Evolutionary conservation across 1,140 invertebrate species (phyloP).

Genomic region (Zaprionus ornatus): DNA sequence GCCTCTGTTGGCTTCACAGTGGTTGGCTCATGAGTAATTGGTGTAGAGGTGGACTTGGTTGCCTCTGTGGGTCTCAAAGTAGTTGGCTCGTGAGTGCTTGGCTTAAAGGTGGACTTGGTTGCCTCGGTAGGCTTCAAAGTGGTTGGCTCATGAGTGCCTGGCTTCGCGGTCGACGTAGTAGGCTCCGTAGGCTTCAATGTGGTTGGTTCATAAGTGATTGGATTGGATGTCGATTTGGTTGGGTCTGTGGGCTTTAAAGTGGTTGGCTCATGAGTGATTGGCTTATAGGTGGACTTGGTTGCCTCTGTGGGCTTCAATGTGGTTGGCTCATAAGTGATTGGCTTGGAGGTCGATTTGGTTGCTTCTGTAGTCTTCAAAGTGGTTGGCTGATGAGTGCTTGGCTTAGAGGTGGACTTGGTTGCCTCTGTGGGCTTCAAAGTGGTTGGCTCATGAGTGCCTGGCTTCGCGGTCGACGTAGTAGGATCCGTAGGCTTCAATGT

Average conservation of each 20-base stretch:
- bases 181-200: constrained; percentile 8
- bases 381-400: too few species aligned
- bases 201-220: neutral
- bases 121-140: neutral
- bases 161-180: neutral
- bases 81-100: constrained; percentile 5
- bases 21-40: neutral
- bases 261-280: neutral
- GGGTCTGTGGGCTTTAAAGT: neutral
- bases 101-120: constrained; percentile 3
- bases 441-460: too few species aligned
- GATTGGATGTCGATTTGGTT: constrained; percentile 1
- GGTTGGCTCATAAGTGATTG: neutral
- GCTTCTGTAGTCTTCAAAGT: too few species aligned
- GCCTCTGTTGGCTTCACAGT: constrained; percentile 1
- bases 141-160: neutral
- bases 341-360: neutral
- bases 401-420: too few species aligned
- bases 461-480: neutral
- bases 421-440: too few species aligned
- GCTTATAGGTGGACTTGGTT: too few species aligned
- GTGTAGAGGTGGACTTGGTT: too few species aligned
- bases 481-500: neutral
- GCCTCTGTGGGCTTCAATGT: neutral
- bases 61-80: constrained; percentile 4